These are phyloP conservation scores for Dendrolimus kikuchii DNA, from an alignment of 1,140 invertebrate species.

Conservation along the genomic window DNA sequence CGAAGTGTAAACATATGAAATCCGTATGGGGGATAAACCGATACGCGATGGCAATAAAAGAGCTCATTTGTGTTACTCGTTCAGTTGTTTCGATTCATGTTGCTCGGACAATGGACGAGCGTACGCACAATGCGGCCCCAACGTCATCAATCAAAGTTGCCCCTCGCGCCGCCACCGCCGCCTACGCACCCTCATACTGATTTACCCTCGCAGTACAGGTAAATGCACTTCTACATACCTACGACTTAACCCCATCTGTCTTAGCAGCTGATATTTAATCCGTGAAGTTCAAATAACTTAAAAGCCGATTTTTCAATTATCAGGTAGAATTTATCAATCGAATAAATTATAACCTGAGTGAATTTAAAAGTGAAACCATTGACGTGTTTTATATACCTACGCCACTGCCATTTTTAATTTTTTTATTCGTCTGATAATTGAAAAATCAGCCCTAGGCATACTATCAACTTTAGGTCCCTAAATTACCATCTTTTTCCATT, in stretches of 20 bases:
- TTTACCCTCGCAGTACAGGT: conserved; percentile 37
- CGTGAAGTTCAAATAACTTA: no score
- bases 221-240: conserved; percentile 25
- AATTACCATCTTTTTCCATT: no score
- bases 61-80: conserved; percentile 41
- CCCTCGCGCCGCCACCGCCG: conserved; percentile 18
- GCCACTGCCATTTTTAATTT: no score
- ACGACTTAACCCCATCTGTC: not conserved
- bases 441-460: no score
- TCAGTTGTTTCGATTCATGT: conserved; percentile 52
- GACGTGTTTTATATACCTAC: no score
- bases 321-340: no score
- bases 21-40: conserved; percentile 13
- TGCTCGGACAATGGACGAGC: conserved; percentile 50
- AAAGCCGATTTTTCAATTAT: no score
- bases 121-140: conserved; percentile 50
- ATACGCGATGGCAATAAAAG: conserved; percentile 32
- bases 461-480: no score
- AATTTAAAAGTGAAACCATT: no score
- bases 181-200: conserved; percentile 21
- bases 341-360: no score
- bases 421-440: no score
- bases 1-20: conserved; percentile 9
- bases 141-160: conserved; percentile 60
- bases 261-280: no score